Evolutionary conservation across 1,140 invertebrate species (phyloP).

Genomic region (Epicauta chinensis): DNA sequence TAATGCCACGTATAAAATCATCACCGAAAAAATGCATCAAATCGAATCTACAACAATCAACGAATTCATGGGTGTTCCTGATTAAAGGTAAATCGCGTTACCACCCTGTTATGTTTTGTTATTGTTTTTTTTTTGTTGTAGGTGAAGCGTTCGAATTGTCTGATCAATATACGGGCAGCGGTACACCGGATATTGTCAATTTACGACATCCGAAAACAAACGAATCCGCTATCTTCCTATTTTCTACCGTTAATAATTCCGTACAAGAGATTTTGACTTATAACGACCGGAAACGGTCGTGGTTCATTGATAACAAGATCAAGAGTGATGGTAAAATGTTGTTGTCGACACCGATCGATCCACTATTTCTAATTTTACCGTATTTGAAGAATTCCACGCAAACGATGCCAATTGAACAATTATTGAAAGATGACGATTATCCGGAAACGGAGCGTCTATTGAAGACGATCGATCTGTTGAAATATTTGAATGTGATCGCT

Average conservation of each 20-base stretch:
- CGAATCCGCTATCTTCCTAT: constrained; percentile 54
- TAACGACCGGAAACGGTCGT: constrained; percentile 58
- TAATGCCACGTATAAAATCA: constrained; percentile 50
- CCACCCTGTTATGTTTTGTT: constrained; percentile 11
- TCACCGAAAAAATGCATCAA: constrained; percentile 53
- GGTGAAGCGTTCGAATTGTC: constrained; percentile 45
- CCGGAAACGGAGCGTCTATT: constrained; percentile 51
- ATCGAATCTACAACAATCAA: constrained; percentile 39
- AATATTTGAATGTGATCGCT: constrained; percentile 54
- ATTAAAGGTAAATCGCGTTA: constrained; percentile 50
- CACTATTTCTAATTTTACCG: constrained; percentile 56
- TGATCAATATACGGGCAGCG: constrained; percentile 52
- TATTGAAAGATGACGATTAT: constrained; percentile 55
- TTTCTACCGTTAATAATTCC: constrained; percentile 49
- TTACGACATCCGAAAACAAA: constrained; percentile 60
- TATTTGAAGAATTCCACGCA: constrained; percentile 51
- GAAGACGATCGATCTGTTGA: constrained; percentile 38
- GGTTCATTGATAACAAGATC: constrained; percentile 63
- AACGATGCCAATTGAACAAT: constrained; percentile 64
- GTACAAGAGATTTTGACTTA: constrained; percentile 63
- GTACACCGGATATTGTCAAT: constrained; percentile 65
- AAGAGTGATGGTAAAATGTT: constrained; percentile 69
- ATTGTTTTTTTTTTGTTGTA: constrained; percentile 17
- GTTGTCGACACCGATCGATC: constrained; percentile 64
- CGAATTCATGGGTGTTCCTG: constrained; percentile 59